Evolutionary conservation across 92 coral and sea anemone species (phyloP).

Genomic region (Parazoanthus atlanticus): DNA sequence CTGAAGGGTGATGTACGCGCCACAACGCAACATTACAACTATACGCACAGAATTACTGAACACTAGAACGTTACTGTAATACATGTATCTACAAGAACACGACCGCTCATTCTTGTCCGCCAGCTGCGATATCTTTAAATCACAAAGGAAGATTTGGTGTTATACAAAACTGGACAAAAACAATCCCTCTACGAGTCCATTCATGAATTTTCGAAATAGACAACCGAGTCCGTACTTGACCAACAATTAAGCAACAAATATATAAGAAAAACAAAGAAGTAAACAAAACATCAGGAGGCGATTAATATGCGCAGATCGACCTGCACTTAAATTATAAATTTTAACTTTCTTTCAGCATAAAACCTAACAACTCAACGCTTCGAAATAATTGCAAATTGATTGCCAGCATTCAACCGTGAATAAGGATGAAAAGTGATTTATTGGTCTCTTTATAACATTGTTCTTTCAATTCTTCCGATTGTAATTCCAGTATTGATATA

Average conservation of each 20-base stretch:
- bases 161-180: background rate
- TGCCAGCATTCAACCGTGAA: background rate
- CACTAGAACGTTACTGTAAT: background rate
- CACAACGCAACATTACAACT: too few species aligned
- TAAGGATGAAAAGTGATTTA: background rate
- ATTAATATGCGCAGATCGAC: background rate
- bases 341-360: background rate
- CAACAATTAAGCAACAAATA: too few species aligned
- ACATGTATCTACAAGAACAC: background rate
- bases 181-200: background rate
- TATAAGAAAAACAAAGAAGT: background rate
- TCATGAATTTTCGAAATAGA: too few species aligned
- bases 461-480: background rate
- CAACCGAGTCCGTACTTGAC: too few species aligned
- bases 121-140: background rate
- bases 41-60: background rate
- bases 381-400: background rate
- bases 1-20: background rate
- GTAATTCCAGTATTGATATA: too few species aligned
- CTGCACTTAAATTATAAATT: background rate
- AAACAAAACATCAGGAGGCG: background rate
- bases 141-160: background rate
- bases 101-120: background rate
- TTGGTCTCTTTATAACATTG: background rate
- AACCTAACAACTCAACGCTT: background rate